phyloP scores from a whole-genome alignment of 2,797 vertebrate genomes.

The Melopsittacus undulatus region DNA sequence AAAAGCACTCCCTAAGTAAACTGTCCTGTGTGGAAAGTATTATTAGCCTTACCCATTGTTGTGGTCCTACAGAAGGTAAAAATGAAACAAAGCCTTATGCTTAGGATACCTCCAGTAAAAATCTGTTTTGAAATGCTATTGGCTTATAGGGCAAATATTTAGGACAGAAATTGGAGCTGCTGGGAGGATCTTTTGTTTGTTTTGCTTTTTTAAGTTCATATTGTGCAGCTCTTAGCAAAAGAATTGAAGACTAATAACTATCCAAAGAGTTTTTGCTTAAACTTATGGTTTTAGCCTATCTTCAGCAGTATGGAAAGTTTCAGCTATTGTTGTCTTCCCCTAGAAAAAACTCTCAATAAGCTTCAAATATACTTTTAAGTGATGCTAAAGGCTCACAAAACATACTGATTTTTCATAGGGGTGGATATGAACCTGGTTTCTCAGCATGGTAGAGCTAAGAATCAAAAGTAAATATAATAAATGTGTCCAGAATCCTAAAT shows the following conservation, averaged over 20 bases:
- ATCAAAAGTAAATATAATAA: not conserved
- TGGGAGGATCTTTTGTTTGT: not conserved
- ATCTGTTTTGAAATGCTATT: not conserved
- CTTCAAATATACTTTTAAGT: not conserved
- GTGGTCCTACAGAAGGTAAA: not conserved
- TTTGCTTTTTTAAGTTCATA: not conserved
- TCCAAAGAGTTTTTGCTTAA: not conserved
- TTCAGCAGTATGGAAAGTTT: not conserved
- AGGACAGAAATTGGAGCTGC: not conserved
- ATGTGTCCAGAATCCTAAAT: not conserved
- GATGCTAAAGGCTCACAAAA: not conserved
- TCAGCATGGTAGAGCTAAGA: not conserved
- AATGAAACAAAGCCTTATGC: not conserved
- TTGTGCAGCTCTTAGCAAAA: not conserved
- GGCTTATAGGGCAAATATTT: not conserved
- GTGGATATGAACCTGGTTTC: not conserved
- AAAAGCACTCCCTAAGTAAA: not conserved
- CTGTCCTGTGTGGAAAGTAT: not conserved
- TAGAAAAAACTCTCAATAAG: not conserved
- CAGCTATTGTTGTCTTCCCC: not conserved
- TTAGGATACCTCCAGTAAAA: not conserved
- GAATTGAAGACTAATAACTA: not conserved
- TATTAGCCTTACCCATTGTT: not conserved
- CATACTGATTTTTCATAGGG: not conserved
- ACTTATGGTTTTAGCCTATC: not conserved